A percentile compares a stretch with the other conserved stretches of the same genome.
These are phyloP conservation scores for Aethina tumida DNA, from an alignment of 1,140 invertebrate species.

Conservation along the genomic window DNA sequence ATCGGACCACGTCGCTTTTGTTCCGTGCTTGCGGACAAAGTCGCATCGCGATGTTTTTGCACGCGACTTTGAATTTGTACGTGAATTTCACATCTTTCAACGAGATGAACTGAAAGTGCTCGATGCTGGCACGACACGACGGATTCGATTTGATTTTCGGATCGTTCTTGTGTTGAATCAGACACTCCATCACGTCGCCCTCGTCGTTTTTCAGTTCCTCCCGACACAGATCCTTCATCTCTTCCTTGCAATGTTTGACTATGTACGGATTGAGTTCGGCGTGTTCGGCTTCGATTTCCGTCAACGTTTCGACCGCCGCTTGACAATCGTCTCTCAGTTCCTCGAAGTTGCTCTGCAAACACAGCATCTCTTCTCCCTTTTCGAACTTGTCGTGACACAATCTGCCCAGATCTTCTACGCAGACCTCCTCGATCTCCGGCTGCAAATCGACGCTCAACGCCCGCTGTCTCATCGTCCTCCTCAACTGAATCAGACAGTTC, in stretches of 20 bases:
- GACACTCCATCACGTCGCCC: constrained; percentile 85
- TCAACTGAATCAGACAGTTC: constrained; percentile 68
- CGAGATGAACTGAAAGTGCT: constrained; percentile 88
- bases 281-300: constrained; percentile 77
- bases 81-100: constrained; percentile 86
- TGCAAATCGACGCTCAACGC: constrained; percentile 86
- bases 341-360: constrained; percentile 86
- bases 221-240: constrained; percentile 76
- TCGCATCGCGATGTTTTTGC: constrained; percentile 69
- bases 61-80: constrained; percentile 88
- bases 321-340: constrained; percentile 37
- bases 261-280: constrained; percentile 81
- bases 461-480: constrained; percentile 83
- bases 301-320: constrained; percentile 59
- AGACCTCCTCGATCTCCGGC: constrained; percentile 86
- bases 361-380: constrained; percentile 82
- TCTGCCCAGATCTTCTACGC: constrained; percentile 73
- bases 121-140: constrained; percentile 87
- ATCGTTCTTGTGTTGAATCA: constrained; percentile 88
- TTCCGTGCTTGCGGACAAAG: constrained; percentile 68
- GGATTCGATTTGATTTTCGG: constrained; percentile 57
- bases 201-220: constrained; percentile 62
- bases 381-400: constrained; percentile 75
- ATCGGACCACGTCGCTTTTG: constrained; percentile 83
- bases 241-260: constrained; percentile 66